Evolutionary conservation across 2,113 vertebrate species (phyloP).

Genomic region (Scortum barcoo): DNA sequence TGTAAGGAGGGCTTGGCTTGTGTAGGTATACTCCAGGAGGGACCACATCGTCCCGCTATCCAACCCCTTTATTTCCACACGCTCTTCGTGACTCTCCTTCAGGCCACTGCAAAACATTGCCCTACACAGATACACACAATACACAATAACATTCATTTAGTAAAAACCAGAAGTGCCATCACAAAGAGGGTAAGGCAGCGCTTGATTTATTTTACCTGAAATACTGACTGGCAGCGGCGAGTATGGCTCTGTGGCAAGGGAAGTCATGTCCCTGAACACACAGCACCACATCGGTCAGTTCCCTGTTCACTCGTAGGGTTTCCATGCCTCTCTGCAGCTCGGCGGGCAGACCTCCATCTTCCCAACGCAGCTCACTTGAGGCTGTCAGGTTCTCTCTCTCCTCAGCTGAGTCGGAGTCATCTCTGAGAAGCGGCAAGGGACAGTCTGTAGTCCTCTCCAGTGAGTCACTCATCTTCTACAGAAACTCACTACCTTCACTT

Average conservation of each 20-base stretch:
- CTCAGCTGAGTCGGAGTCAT: constrained; percentile 80
- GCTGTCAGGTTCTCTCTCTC: constrained; percentile 81
- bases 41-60: constrained; percentile 92
- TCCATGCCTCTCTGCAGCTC: constrained; percentile 94
- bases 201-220: constrained; percentile 88
- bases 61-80: constrained; percentile 92
- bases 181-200: background rate
- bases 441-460: constrained; percentile 89
- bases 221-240: constrained; percentile 96
- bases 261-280: constrained; percentile 90
- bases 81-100: constrained; percentile 93
- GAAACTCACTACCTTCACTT: background rate
- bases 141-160: background rate
- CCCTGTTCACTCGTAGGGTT: constrained; percentile 89
- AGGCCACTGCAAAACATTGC: constrained; percentile 98
- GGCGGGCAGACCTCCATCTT: constrained; percentile 90
- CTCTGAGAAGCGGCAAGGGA: constrained; percentile 63
- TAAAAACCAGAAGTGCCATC: background rate
- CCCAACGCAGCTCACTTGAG: constrained; percentile 85
- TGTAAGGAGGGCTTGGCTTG: constrained; percentile 92
- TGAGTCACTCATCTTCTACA: constrained; percentile 86
- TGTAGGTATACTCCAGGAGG: constrained; percentile 96
- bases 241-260: constrained; percentile 93
- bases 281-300: constrained; percentile 92
- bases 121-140: constrained; percentile 86